phyloP scores from a whole-genome alignment of 1,140 invertebrate genomes.

The Heliconius eleuchia region DNA sequence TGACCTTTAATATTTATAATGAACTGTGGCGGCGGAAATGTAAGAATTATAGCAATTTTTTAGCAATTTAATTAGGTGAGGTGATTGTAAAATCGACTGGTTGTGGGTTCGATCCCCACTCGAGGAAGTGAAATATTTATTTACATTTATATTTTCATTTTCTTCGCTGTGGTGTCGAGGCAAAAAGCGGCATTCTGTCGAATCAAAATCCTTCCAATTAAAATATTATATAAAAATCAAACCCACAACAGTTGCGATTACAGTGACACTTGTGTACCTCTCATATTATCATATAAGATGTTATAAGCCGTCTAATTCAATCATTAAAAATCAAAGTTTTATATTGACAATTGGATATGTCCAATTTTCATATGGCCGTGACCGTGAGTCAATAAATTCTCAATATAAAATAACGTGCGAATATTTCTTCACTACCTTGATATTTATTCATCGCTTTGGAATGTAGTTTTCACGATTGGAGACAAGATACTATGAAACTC shows the following conservation, averaged over 20 bases:
- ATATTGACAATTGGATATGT: background rate
- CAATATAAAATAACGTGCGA: background rate
- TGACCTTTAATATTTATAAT: constrained; percentile 5
- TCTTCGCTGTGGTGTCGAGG: too few relatives aligned
- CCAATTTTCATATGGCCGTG: background rate
- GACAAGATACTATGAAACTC: background rate
- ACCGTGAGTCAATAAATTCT: background rate
- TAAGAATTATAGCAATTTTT: background rate
- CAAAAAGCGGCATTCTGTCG: too few relatives aligned
- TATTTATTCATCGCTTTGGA: background rate
- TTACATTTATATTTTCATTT: too few relatives aligned
- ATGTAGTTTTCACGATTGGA: background rate
- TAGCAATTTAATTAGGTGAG: background rate
- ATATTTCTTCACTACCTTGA: constrained; percentile 2
- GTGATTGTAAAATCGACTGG: too few relatives aligned
- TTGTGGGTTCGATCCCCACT: too few relatives aligned
- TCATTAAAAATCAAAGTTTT: background rate
- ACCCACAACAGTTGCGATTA: background rate
- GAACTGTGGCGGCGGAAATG: background rate
- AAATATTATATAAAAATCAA: too few relatives aligned
- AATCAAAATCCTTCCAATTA: too few relatives aligned
- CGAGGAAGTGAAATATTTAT: too few relatives aligned
- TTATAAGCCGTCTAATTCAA: background rate
- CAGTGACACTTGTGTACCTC: too few relatives aligned
- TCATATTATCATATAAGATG: too few relatives aligned